phyloP scores from a whole-genome alignment of 2,113 vertebrate genomes.

The Pontoporia blainvillei region DNA sequence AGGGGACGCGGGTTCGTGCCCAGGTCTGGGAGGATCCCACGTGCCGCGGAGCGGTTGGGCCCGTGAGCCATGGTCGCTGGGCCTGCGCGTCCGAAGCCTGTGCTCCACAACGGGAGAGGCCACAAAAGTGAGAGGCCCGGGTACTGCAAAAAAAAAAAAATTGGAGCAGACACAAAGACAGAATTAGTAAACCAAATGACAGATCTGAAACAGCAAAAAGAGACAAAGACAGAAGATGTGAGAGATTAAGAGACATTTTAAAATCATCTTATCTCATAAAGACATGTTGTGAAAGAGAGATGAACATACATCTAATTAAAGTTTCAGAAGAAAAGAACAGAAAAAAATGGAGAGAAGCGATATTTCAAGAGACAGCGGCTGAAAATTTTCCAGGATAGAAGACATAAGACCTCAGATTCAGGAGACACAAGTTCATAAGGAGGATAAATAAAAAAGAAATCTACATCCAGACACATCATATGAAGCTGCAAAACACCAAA shows the following conservation, averaged over 20 bases:
- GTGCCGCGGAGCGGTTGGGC: no score
- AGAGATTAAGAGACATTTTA: not conserved
- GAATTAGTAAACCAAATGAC: not conserved
- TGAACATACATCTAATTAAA: not conserved
- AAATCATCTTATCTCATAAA: not conserved
- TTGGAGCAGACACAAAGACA: not conserved
- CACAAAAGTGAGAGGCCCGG: no score
- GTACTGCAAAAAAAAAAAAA: not conserved
- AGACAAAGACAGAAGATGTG: not conserved
- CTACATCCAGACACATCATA: not conserved
- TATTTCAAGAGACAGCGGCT: not conserved
- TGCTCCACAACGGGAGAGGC: no score
- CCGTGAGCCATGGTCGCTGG: no score
- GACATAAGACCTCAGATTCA: not conserved
- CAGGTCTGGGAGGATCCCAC: no score
- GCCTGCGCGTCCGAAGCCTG: no score
- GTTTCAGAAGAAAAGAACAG: not conserved
- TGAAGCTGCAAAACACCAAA: not conserved
- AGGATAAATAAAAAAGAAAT: not conserved
- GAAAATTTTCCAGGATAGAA: not conserved
- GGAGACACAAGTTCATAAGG: not conserved
- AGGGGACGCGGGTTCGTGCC: no score
- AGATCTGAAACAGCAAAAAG: not conserved
- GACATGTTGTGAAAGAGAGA: not conserved
- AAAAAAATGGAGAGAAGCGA: not conserved